These are phyloP conservation scores for Oryzias javanicus DNA, from an alignment of 2,113 vertebrate species.

Conservation along the genomic window DNA sequence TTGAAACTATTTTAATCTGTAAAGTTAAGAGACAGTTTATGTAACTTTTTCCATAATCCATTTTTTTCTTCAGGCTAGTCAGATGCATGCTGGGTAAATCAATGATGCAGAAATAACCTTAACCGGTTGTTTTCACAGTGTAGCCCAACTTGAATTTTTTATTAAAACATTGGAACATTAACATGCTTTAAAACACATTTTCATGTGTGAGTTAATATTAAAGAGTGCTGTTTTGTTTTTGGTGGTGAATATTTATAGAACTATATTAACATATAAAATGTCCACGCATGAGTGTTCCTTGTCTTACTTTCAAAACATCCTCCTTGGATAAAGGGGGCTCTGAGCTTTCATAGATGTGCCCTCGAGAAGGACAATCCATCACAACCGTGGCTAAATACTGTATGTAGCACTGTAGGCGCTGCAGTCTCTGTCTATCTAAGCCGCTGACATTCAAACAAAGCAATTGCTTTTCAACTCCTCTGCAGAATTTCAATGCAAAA, in stretches of 20 bases:
- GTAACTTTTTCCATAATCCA: too few species aligned
- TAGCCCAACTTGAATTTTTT: too few species aligned
- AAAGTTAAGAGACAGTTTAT: too few species aligned
- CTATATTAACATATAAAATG: constrained; percentile 17
- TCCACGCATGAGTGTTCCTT: constrained; percentile 10
- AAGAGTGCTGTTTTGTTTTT: background rate
- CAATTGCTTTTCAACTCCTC: constrained; percentile 50
- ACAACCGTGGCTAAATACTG: constrained; percentile 52
- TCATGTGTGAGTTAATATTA: too few species aligned
- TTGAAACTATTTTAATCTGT: too few species aligned
- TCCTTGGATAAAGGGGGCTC: constrained; percentile 54
- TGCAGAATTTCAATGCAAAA: constrained; percentile 61
- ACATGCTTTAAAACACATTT: too few species aligned
- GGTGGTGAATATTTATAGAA: background rate
- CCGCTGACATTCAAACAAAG: constrained; percentile 70
- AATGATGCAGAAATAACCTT: too few species aligned
- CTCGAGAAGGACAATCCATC: constrained; percentile 57
- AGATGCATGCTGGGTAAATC: too few species aligned
- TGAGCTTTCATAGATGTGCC: constrained; percentile 57
- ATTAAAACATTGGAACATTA: too few species aligned
- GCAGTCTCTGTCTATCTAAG: constrained; percentile 56
- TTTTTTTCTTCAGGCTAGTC: too few species aligned
- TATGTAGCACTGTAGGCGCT: constrained; percentile 59
- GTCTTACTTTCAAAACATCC: constrained; percentile 32
- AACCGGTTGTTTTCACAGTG: too few species aligned